These are phyloP conservation scores for Liodrosophila aerea DNA, from an alignment of 2,888 invertebrate genomes.

Conservation along the genomic window DNA sequence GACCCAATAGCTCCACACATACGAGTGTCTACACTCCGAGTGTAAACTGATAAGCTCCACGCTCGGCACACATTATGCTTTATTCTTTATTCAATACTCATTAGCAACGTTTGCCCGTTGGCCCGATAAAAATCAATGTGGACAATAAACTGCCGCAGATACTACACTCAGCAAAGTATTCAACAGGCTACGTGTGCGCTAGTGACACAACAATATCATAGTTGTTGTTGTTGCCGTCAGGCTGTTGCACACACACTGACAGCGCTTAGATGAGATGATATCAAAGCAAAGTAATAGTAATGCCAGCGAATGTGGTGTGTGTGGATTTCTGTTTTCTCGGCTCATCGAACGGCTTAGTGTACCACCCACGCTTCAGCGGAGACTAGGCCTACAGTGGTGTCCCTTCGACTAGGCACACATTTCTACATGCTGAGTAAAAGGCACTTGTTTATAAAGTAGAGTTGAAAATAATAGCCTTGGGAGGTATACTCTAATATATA, in stretches of 20 bases:
- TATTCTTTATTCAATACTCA: conserved; percentile 22
- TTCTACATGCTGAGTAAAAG: too few species aligned
- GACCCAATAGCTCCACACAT: not conserved
- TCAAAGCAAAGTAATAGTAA: conserved; percentile 58
- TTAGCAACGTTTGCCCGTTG: conserved; percentile 13
- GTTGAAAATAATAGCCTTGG: too few species aligned
- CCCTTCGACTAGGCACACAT: conserved; percentile 19
- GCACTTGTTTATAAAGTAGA: too few species aligned
- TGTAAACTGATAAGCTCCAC: too few species aligned
- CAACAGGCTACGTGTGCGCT: conserved; percentile 45
- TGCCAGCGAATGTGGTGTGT: conserved; percentile 48
- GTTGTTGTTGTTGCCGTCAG: conserved; percentile 29
- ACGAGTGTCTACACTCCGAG: too few species aligned
- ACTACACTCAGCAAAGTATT: conserved; percentile 20
- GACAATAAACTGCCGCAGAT: conserved; percentile 29
- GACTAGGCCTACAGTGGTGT: not conserved
- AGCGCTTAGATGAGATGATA: conserved; percentile 58
- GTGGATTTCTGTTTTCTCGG: conserved; percentile 39
- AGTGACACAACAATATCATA: too few species aligned
- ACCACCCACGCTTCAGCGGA: not conserved
- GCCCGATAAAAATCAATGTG: conserved; percentile 60
- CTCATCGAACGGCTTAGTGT: conserved; percentile 55
- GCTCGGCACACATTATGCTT: not conserved
- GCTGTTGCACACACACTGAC: conserved; percentile 21
- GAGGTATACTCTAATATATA: too few species aligned